Percentiles rank a stretch among this genome's conserved stretches.
Conservation (phyloP, 2,888 invertebrate genomes). For the Drosophila ustulata region DNA sequence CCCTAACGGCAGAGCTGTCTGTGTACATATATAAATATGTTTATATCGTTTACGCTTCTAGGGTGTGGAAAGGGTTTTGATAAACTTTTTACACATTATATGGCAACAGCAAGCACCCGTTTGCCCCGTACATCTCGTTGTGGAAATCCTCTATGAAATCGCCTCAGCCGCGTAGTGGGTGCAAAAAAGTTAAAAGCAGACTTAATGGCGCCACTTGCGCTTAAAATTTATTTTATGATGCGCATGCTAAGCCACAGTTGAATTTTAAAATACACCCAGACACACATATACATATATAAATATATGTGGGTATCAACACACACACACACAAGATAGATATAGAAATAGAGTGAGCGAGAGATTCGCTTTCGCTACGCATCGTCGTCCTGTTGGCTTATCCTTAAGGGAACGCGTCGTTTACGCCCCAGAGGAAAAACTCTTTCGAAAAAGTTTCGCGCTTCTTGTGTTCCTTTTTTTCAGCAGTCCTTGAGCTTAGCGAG, state of each 20-base stretch:
- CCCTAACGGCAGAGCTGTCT: conserved; percentile 30
- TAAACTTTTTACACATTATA: conserved; percentile 74
- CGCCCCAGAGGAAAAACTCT: conserved; percentile 69
- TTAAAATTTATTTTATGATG: conserved; percentile 82
- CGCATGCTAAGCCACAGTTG: conserved; percentile 79
- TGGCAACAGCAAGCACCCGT: conserved; percentile 40
- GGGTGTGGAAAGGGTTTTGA: conserved; percentile 77
- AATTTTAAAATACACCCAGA: conserved; percentile 76
- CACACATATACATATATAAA: conserved; percentile 13
- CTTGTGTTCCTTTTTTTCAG: conserved; percentile 14
- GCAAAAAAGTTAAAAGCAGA: conserved; percentile 78
- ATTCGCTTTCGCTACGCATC: conserved; percentile 52
- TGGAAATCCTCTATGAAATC: conserved; percentile 50
- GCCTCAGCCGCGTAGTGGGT: conserved; percentile 68
- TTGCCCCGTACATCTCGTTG: background rate
- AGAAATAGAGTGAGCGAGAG: conserved; percentile 2
- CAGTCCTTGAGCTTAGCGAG: conserved; percentile 10
- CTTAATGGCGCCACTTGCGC: conserved; percentile 82
- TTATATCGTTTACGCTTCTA: conserved; percentile 53
- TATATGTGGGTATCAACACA: background rate
- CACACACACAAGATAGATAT: background rate
- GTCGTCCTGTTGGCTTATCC: conserved; percentile 64
- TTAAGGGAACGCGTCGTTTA: conserved; percentile 65
- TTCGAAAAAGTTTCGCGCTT: conserved; percentile 74
- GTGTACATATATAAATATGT: conserved; percentile 41